These are phyloP conservation scores for Cydia fagiglandana DNA, from an alignment of 1,140 invertebrate genomes.

Conservation along the genomic window DNA sequence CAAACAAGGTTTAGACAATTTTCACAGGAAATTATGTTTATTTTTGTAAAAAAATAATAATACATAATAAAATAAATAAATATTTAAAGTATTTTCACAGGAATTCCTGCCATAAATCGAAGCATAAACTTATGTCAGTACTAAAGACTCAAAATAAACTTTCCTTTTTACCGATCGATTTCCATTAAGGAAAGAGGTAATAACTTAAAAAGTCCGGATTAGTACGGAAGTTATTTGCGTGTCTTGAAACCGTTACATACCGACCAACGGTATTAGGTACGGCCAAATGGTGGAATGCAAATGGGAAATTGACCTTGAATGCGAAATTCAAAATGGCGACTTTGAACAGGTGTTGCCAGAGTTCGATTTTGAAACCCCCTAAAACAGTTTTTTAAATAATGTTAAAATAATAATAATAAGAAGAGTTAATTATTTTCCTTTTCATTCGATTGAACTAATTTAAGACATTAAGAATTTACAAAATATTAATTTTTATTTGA, in stretches of 20 bases:
- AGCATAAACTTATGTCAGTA: no score
- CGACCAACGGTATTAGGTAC: background rate
- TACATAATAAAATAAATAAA: no score
- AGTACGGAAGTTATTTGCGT: background rate
- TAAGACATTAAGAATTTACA: no score
- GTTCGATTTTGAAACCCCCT: background rate
- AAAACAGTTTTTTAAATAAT: background rate
- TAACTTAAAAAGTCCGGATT: background rate
- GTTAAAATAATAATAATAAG: no score
- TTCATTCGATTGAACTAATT: no score
- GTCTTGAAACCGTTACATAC: background rate
- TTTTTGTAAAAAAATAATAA: no score
- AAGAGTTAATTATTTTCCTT: no score
- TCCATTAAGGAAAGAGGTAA: constrained; percentile 3
- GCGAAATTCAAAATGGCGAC: background rate
- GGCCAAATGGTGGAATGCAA: background rate
- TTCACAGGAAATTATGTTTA: no score
- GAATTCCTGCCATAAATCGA: no score
- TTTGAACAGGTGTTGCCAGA: background rate
- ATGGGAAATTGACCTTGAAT: background rate
- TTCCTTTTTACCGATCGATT: background rate
- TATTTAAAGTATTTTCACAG: no score
- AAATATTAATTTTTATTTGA: no score
- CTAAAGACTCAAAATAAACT: background rate
- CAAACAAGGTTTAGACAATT: no score